Evolutionary conservation across 2,888 invertebrate genomes (phyloP), one percentile per base, ranked within the genome.

Genomic region (Byasa hedistus): DNA sequence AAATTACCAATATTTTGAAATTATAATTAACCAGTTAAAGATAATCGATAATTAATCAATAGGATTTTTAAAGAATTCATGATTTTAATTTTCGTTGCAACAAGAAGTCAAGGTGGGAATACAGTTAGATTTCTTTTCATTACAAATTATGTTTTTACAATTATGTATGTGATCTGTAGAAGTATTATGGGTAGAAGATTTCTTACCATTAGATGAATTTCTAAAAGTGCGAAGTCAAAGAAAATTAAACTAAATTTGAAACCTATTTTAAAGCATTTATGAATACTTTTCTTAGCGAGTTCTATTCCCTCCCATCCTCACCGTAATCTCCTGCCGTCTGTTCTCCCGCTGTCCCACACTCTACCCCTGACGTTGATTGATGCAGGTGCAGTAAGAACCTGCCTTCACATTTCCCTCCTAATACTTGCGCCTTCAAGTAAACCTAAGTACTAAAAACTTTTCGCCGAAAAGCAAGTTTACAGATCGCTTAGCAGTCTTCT

Each of bases 321-420:
- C 74, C 76, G 77, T 80, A 83, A 82, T 82, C 79, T 71, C 66
- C 52, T n/a, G n/a, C n/a, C n/a, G n/a, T n/a, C n/a, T n/a, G n/a
- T n/a, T n/a, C n/a, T 76, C 77, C 77, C 77, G 76, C 77, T 77
- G 79, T 81, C 82, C 80, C 79, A 79, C 79, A 75, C 76, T 71
- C 72, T 71, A 72, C 48, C 72, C 68, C 71, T 74, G 88, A 89
- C 89, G 79, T 85, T 89, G 90, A 90, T 87, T 84, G 89, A 90
- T 90, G 86, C 88, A 84, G 84, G 83, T 83, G 83, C 81, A 78
- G 79, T 78, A 86, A 86, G 84, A 87, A 83, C 79, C 79, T 78
- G 79, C 80, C 81, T 81, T 78, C 77, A 76, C 76, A 73, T 75
- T 72, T 69, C 70, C 70, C 65, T 56, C 39, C 62, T 63, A 68